Conservation (phyloP, 2,113 vertebrate species). For the Tinamus guttatus region DNA sequence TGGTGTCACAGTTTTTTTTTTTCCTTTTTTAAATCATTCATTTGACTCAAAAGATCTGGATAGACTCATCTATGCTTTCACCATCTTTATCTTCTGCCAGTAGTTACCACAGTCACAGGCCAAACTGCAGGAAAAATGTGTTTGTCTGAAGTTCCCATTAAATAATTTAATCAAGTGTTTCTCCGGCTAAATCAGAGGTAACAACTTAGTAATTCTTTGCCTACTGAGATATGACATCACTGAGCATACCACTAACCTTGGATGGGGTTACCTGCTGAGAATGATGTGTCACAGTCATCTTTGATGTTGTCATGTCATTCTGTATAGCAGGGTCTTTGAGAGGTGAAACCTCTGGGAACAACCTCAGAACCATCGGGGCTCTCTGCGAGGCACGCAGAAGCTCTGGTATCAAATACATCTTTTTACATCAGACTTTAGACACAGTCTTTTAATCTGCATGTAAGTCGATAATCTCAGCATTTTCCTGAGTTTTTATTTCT, state of each 20-base stretch:
- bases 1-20: not conserved
- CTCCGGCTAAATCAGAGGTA: not conserved
- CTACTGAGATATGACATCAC: slow-evolving; percentile 1
- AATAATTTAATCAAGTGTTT: not conserved
- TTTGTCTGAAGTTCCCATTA: not conserved
- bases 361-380: not conserved
- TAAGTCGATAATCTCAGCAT: not conserved
- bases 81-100: not conserved
- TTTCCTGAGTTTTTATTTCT: not conserved
- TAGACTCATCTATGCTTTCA: not conserved
- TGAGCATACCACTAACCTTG: not conserved
- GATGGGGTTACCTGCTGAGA: not conserved
- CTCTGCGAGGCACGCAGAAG: not conserved
- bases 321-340: not conserved
- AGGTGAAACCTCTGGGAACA: not conserved
- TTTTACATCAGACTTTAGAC: not conserved
- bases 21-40: not conserved
- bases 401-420: not conserved
- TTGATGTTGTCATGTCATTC: not conserved
- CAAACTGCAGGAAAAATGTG: not conserved
- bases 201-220: not conserved
- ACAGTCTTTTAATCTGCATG: not conserved
- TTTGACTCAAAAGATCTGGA: not conserved
- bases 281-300: not conserved
- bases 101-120: not conserved